Evolutionary conservation across 2,797 vertebrate genomes (phyloP).

Genomic region (Chrysocyon brachyurus): DNA sequence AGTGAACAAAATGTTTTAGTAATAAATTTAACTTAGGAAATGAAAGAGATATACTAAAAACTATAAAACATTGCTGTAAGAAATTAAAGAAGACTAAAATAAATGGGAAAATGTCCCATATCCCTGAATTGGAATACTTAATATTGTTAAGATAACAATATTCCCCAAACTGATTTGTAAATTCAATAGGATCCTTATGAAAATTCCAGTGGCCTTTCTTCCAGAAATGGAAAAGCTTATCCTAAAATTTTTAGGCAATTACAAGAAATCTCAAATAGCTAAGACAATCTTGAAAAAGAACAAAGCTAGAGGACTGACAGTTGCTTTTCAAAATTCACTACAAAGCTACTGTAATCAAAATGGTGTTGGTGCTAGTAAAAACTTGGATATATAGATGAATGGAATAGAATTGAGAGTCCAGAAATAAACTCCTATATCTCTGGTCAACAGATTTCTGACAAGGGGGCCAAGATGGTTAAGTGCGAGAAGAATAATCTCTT

Average conservation of each 20-base stretch:
- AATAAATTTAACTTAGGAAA: slow-evolving; percentile 10
- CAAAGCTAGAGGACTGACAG: not conserved
- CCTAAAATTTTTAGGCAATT: not conserved
- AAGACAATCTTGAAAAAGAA: slow-evolving; percentile 46
- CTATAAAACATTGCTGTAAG: not conserved
- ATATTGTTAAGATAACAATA: not conserved
- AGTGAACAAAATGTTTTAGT: slow-evolving; percentile 20
- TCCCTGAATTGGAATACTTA: not conserved
- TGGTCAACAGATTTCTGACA: not conserved
- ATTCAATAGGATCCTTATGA: not conserved
- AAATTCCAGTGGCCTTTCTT: not conserved
- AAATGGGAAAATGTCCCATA: not conserved
- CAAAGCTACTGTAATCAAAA: not conserved
- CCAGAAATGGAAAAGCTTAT: slow-evolving; percentile 13
- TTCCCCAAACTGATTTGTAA: not conserved
- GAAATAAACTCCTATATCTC: not conserved
- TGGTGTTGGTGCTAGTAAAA: not conserved
- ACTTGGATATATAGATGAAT: not conserved
- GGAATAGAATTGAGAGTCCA: not conserved
- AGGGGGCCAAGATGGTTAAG: not conserved
- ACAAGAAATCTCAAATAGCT: not conserved
- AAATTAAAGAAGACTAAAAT: not conserved
- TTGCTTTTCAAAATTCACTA: slow-evolving; percentile 40
- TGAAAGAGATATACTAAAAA: not conserved
- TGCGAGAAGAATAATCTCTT: not conserved